phyloP scores from a whole-genome alignment of 1,140 invertebrate species.

The Chrysoperla carnea region DNA sequence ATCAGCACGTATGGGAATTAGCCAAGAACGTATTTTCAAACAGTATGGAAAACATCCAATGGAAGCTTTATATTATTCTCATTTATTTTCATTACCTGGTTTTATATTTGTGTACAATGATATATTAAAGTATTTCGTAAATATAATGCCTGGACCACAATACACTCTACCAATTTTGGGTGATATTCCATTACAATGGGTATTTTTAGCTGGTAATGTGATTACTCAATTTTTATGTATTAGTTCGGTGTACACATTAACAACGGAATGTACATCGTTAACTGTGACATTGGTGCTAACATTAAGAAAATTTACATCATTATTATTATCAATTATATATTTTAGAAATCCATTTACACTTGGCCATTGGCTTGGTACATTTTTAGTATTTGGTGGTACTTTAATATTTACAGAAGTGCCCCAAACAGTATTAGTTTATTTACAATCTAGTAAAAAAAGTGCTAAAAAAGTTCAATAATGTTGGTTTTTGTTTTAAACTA shows the following conservation, averaged over 20 bases:
- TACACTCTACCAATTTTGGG: conserved; percentile 25
- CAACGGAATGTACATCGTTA: conserved; percentile 82
- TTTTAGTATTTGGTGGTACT: conserved; percentile 83
- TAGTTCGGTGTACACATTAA: conserved; percentile 83
- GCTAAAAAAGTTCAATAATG: too few relatives aligned
- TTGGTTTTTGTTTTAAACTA: too few relatives aligned
- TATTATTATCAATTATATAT: conserved; percentile 90
- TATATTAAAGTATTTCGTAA: conserved; percentile 49
- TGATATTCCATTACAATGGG: conserved; percentile 50
- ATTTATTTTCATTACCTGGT: conserved; percentile 72
- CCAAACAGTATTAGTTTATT: not conserved
- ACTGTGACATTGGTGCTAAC: conserved; percentile 94
- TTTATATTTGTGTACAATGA: conserved; percentile 61
- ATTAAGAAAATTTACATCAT: conserved; percentile 83
- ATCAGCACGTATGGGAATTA: conserved; percentile 92
- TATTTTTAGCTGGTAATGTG: conserved; percentile 73
- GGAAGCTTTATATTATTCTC: conserved; percentile 91
- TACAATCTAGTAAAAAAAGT: too few relatives aligned
- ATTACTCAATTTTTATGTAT: conserved; percentile 93
- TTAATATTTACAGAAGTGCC: conserved; percentile 74
- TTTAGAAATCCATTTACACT: conserved; percentile 89
- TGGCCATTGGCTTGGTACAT: conserved; percentile 83
- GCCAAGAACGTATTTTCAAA: conserved; percentile 79
- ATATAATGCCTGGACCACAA: conserved; percentile 37
- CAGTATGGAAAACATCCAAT: conserved; percentile 84